Evolutionary conservation across 2,888 invertebrate species (phyloP).

Genomic region (Luffia ferchaultella): DNA sequence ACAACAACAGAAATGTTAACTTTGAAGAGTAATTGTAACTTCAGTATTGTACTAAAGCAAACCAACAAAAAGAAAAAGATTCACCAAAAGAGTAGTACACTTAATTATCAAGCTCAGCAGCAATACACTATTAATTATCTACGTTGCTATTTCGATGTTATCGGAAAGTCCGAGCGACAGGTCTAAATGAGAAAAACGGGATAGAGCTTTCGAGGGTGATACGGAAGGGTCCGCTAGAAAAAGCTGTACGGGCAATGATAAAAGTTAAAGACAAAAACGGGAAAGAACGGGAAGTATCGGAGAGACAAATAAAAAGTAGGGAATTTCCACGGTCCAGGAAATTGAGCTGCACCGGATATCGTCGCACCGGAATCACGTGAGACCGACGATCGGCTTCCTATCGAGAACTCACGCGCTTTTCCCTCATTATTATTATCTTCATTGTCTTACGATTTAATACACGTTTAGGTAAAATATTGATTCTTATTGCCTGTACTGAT

Average conservation of each 20-base stretch:
- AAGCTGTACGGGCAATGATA: constrained; percentile 14
- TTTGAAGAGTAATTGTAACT: no score
- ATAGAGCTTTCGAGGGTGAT: not conserved
- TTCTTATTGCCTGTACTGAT: no score
- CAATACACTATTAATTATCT: no score
- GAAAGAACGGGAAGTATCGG: constrained; percentile 29
- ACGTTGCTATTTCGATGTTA: not conserved
- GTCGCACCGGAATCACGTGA: constrained; percentile 55
- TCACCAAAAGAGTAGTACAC: no score
- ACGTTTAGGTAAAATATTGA: no score
- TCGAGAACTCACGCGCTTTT: constrained; percentile 28
- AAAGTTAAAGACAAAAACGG: constrained; percentile 26
- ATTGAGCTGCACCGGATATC: constrained; percentile 63
- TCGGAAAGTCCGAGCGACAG: not conserved
- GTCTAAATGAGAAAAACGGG: not conserved
- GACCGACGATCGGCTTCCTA: constrained; percentile 52
- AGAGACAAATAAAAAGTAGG: constrained; percentile 37
- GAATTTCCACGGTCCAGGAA: constrained; percentile 49
- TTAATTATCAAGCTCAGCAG: no score
- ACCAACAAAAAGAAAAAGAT: no score
- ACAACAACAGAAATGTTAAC: no score
- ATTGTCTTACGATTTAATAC: no score
- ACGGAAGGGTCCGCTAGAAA: not conserved
- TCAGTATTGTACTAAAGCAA: no score
- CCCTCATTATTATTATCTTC: constrained; percentile 42